Evolutionary conservation across 2,113 vertebrate genomes (phyloP).

Genomic region (Salvelinus sp.): DNA sequence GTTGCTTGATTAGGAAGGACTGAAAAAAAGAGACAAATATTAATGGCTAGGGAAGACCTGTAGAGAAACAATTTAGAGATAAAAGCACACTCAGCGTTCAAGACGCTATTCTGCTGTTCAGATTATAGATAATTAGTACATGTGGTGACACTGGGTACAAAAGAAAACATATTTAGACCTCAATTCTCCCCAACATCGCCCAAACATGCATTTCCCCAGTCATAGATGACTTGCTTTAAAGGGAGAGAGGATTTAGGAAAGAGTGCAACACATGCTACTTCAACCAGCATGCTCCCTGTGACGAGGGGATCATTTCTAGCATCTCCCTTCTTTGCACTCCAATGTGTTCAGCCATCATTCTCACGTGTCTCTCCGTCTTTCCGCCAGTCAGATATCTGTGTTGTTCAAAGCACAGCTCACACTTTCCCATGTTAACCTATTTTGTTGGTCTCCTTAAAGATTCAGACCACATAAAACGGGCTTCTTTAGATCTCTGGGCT

Average conservation of each 20-base stretch:
- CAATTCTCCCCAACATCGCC: neutral
- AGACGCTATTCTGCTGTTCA: neutral
- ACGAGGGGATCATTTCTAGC: neutral
- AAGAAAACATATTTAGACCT: neutral
- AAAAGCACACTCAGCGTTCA: constrained; percentile 19
- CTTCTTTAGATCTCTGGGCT: constrained; percentile 53
- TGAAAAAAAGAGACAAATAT: neutral
- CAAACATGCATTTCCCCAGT: neutral
- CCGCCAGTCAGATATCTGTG: constrained; percentile 36
- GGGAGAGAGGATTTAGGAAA: neutral
- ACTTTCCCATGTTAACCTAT: constrained; percentile 42
- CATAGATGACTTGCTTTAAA: neutral
- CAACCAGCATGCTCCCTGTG: neutral
- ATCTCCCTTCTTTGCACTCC: constrained; percentile 9
- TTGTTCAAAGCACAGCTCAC: constrained; percentile 29
- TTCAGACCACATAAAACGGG: constrained; percentile 57
- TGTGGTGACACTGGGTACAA: neutral
- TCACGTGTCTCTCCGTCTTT: constrained; percentile 34
- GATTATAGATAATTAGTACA: neutral
- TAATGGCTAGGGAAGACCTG: neutral
- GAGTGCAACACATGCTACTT: neutral
- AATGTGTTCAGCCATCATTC: constrained; percentile 36
- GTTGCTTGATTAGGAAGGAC: neutral
- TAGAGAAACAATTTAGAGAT: constrained; percentile 17
- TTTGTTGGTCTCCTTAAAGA: constrained; percentile 48